Evolutionary conservation across 2,888 invertebrate genomes (phyloP).

Genomic region (Drosophila anomelani): DNA sequence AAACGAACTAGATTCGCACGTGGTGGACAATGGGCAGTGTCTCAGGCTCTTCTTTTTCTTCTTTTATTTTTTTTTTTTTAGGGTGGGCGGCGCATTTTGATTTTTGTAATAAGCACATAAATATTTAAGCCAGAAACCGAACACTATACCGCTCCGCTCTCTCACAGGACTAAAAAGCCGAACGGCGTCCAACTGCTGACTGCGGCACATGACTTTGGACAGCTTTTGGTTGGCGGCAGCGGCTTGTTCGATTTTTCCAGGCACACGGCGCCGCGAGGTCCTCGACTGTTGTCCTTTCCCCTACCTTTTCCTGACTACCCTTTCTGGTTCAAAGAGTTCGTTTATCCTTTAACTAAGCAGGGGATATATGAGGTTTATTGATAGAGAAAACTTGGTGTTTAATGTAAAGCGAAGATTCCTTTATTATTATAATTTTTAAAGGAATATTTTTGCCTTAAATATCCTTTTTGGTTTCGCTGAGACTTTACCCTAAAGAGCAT

Average conservation of each 20-base stretch:
- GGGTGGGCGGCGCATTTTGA: neutral
- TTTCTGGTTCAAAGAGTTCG: neutral
- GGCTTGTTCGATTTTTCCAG: constrained; percentile 74
- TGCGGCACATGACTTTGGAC: constrained; percentile 58
- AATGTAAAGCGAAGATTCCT: neutral
- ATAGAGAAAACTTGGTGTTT: neutral
- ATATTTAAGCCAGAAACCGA: constrained; percentile 52
- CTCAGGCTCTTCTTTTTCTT: neutral
- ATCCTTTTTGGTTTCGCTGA: neutral
- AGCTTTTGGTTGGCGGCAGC: constrained; percentile 35
- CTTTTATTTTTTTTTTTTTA: constrained; percentile 12
- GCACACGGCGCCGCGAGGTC: constrained; percentile 50
- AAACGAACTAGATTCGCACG: constrained; percentile 4
- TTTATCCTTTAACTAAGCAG: neutral
- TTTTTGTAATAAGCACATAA: constrained; percentile 51
- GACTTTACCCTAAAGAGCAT: neutral
- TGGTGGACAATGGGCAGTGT: constrained; percentile 4
- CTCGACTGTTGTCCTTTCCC: constrained; percentile 24
- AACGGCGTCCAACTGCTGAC: constrained; percentile 52
- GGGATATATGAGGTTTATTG: neutral
- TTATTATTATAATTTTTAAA: neutral
- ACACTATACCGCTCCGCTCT: constrained; percentile 28
- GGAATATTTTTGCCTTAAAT: neutral
- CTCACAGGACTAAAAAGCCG: constrained; percentile 55
- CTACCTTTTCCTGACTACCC: neutral